A percentile compares a stretch with the other conserved stretches of the same genome.
Conservation (phyloP, 2,888 invertebrate genomes). For the Xiphydria camelus region DNA sequence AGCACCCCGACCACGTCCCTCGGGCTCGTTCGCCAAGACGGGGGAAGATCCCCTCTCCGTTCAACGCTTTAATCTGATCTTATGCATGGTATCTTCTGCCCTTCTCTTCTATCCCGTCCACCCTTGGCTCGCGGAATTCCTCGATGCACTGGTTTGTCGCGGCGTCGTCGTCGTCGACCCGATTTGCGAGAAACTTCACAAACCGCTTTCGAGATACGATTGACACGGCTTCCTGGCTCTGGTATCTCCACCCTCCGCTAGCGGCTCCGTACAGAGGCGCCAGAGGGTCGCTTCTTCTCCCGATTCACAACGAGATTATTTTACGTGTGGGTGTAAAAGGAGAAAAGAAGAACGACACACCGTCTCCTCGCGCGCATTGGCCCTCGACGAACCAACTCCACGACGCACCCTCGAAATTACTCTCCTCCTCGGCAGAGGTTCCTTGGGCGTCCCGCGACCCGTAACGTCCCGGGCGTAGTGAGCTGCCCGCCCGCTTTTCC, state of each 20-base stretch:
- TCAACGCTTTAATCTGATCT: slow-evolving; percentile 31
- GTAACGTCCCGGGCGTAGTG: slow-evolving; percentile 56
- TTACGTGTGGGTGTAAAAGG: not conserved
- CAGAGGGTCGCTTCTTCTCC: too few species aligned
- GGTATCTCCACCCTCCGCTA: too few species aligned
- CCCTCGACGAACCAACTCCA: too few species aligned
- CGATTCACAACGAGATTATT: not conserved
- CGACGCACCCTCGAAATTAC: too few species aligned
- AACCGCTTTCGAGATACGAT: too few species aligned
- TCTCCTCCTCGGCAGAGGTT: too few species aligned
- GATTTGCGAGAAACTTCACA: not conserved
- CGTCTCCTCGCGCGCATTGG: too few species aligned
- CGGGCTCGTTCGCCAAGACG: not conserved
- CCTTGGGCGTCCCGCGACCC: slow-evolving; percentile 40
- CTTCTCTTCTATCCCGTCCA: slow-evolving; percentile 9
- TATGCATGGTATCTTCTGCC: slow-evolving; percentile 29
- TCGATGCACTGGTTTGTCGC: slow-evolving; percentile 12
- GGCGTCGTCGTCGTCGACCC: not conserved
- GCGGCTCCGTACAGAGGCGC: too few species aligned
- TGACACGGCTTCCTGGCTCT: too few species aligned
- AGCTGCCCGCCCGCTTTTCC: slow-evolving; percentile 53
- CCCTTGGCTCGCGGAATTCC: slow-evolving; percentile 7
- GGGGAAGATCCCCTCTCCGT: not conserved
- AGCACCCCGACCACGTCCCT: not conserved
- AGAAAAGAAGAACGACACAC: slow-evolving; percentile 16